Evolutionary conservation across 37 sponge, comb jelly and placozoan species (phyloP).

Genomic region (Mnemiopsis leidyi): DNA sequence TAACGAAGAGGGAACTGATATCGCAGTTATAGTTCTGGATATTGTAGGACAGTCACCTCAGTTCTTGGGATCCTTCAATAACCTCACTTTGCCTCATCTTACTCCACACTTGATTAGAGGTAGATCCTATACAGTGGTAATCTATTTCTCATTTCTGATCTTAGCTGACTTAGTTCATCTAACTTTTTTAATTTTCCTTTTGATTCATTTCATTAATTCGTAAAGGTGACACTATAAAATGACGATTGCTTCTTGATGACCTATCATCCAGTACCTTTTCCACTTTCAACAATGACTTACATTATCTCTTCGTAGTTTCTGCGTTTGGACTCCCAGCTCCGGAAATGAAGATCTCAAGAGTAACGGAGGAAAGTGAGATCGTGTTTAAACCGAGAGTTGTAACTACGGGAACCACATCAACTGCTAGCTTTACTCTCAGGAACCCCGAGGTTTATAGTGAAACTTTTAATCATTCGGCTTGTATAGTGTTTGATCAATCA

Average conservation of each 20-base stretch:
- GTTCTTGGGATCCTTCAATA: conserved; percentile 19
- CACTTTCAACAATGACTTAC: too few species aligned
- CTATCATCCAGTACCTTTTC: too few species aligned
- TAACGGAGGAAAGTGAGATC: not conserved
- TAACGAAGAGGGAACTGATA: conserved; percentile 15
- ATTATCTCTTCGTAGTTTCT: too few species aligned
- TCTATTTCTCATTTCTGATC: not conserved
- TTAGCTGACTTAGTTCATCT: not conserved
- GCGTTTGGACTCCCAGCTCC: conserved; percentile 54
- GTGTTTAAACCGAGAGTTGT: not conserved
- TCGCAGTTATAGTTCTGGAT: conserved; percentile 18
- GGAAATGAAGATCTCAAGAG: not conserved
- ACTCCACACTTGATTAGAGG: conserved; percentile 35
- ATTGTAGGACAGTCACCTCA: not conserved
- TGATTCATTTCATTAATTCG: not conserved
- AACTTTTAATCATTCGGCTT: not conserved
- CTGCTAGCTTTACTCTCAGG: not conserved
- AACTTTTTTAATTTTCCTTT: not conserved
- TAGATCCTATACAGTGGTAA: not conserved
- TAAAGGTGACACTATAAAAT: too few species aligned
- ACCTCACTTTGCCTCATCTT: conserved; percentile 58
- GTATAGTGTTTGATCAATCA: too few species aligned
- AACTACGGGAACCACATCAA: conserved; percentile 19
- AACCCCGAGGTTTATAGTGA: not conserved
- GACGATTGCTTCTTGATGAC: too few species aligned